A percentile compares a stretch with the other conserved stretches of the same genome.
These are phyloP conservation scores for Margarornis squamiger DNA, from an alignment of 2,797 vertebrate species.

Conservation along the genomic window DNA sequence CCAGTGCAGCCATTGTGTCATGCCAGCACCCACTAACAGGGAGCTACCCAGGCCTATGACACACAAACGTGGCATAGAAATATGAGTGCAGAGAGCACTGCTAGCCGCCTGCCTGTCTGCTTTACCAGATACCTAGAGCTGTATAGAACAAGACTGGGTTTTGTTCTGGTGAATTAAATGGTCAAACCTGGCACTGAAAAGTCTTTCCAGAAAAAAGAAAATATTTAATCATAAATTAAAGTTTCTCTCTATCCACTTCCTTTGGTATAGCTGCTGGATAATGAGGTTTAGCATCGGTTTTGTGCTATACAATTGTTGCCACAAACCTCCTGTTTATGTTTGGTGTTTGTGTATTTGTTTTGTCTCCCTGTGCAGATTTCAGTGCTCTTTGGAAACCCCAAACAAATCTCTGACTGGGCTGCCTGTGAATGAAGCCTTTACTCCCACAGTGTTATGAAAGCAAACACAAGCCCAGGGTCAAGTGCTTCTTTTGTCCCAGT, in stretches of 20 bases:
- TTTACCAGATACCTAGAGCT: background rate
- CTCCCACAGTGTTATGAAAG: conserved; percentile 90
- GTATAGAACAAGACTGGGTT: background rate
- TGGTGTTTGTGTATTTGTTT: conserved; percentile 84
- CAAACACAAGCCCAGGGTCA: conserved; percentile 93
- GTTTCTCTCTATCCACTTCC: conserved; percentile 59
- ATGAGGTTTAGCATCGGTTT: conserved; percentile 40
- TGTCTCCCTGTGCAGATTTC: conserved; percentile 80
- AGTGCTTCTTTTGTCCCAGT: conserved; percentile 89
- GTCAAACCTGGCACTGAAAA: conserved; percentile 25
- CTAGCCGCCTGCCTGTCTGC: background rate
- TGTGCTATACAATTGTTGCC: conserved; percentile 64
- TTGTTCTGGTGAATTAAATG: background rate
- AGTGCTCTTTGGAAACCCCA: conserved; percentile 83
- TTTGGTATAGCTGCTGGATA: conserved; percentile 45
- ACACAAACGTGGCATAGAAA: background rate
- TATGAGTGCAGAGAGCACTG: background rate
- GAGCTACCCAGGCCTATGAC: background rate
- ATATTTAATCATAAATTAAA: conserved; percentile 51
- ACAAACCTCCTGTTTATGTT: conserved; percentile 78
- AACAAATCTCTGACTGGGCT: conserved; percentile 84
- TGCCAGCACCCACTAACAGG: background rate
- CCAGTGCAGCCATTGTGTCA: background rate
- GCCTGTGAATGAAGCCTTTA: conserved; percentile 82
- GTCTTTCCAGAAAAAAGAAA: conserved; percentile 40